Conservation (phyloP, 37 sponge, comb jelly and placozoan genomes). For the Ephydatia muelleri region DNA sequence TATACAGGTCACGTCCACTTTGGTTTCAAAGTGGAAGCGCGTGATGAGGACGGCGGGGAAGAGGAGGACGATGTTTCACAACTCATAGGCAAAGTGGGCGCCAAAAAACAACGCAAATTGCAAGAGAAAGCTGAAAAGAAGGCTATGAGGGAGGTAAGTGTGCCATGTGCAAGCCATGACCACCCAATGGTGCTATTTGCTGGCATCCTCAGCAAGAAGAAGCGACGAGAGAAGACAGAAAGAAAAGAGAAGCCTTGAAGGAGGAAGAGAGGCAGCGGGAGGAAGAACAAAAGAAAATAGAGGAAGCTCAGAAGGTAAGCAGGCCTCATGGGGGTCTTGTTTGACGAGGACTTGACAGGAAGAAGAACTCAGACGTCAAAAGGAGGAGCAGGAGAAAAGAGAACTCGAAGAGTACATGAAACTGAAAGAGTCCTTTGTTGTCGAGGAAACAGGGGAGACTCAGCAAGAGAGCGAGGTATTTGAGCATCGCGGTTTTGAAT, state of each 20-base stretch:
- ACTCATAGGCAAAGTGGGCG: conserved; percentile 63
- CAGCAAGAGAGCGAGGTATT: conserved; percentile 50
- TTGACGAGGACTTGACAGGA: conserved; percentile 31
- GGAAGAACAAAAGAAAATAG: conserved; percentile 38
- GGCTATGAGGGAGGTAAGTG: conserved; percentile 83
- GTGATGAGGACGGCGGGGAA: conserved; percentile 11
- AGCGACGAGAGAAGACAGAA: conserved; percentile 82
- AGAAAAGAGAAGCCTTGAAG: conserved; percentile 71
- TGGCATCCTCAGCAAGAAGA: conserved; percentile 90
- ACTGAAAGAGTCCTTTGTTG: conserved; percentile 76
- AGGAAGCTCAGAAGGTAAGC: conserved; percentile 37
- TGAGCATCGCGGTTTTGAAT: not conserved
- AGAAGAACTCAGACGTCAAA: conserved; percentile 66
- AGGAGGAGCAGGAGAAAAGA: conserved; percentile 72
- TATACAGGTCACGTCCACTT: not conserved
- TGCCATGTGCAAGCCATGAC: no score
- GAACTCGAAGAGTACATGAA: conserved; percentile 85
- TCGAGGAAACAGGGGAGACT: conserved; percentile 85
- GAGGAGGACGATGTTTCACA: not conserved
- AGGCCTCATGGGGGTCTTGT: not conserved
- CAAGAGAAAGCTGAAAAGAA: conserved; percentile 91
- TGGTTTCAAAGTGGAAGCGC: conserved; percentile 4
- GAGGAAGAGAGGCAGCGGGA: conserved; percentile 60
- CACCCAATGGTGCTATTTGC: no score
- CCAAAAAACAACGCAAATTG: conserved; percentile 82